phyloP scores from a whole-genome alignment of 2,113 vertebrate genomes.

The Hirundichthys speculiger region DNA sequence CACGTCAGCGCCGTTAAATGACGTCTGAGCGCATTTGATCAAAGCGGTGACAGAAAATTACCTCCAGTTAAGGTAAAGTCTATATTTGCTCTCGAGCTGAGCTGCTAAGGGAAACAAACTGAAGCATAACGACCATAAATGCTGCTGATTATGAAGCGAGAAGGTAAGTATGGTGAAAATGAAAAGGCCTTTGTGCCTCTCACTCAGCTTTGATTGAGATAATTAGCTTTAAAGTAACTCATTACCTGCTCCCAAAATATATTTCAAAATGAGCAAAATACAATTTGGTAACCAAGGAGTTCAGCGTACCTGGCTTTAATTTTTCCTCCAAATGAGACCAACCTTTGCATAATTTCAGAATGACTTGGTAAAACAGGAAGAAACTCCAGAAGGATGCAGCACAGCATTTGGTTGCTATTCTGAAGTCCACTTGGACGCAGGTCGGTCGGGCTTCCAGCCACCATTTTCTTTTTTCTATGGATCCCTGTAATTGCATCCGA shows the following conservation, averaged over 20 bases:
- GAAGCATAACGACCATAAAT: conserved; percentile 23
- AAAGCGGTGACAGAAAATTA: no score
- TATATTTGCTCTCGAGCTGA: not conserved
- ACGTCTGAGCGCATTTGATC: no score
- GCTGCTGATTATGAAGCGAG: conserved; percentile 26
- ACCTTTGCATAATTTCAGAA: conserved; percentile 43
- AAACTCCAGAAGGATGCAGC: conserved; percentile 15
- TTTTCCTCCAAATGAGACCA: conserved; percentile 26
- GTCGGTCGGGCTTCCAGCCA: conserved; percentile 59
- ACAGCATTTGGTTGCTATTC: conserved; percentile 55
- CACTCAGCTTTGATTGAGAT: conserved; percentile 48
- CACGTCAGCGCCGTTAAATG: no score
- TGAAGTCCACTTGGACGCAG: conserved; percentile 52
- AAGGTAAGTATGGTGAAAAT: conserved; percentile 24
- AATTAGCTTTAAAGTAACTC: conserved; percentile 49
- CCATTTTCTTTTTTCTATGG: conserved; percentile 71
- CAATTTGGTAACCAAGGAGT: conserved; percentile 43
- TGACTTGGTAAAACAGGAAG: conserved; percentile 29
- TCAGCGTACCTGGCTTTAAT: conserved; percentile 34
- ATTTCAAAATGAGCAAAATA: conserved; percentile 61
- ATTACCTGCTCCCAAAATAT: conserved; percentile 61
- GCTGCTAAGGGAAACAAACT: conserved; percentile 22
- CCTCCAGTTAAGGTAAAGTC: no score
- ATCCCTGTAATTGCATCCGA: conserved; percentile 71
- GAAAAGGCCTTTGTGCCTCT: conserved; percentile 55